phyloP scores from a whole-genome alignment of 2,797 vertebrate genomes.

The Acestrorhynchus altus region DNA sequence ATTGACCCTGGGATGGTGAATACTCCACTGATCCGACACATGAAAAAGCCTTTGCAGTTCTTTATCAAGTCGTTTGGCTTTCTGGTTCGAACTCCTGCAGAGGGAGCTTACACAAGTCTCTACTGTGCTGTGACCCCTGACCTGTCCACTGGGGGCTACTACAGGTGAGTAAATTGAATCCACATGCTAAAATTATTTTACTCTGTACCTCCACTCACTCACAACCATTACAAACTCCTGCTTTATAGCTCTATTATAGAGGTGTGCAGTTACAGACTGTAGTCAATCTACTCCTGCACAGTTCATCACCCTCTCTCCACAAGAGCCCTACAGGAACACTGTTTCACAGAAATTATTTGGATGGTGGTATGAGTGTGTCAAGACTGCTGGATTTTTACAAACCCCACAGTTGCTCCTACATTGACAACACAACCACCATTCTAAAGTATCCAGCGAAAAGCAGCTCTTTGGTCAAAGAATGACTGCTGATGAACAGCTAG shows the following conservation, averaged over 20 bases:
- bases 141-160: conserved; percentile 71
- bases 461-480: too few relatives aligned
- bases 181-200: neutral
- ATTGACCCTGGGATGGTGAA: conserved; percentile 74
- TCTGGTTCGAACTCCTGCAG: conserved; percentile 70
- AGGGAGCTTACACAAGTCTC: conserved; percentile 73
- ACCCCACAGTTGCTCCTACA: too few relatives aligned
- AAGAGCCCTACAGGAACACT: neutral
- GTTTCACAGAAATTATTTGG: neutral
- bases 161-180: conserved; percentile 68
- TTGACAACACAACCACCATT: too few relatives aligned
- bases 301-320: neutral
- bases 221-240: neutral
- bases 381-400: too few relatives aligned
- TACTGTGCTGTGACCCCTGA: conserved; percentile 73
- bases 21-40: conserved; percentile 68
- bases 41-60: conserved; percentile 59
- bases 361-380: too few relatives aligned
- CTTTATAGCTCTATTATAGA: too few relatives aligned
- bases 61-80: conserved; percentile 56
- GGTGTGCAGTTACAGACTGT: too few relatives aligned
- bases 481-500: too few relatives aligned
- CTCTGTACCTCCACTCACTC: neutral
- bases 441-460: too few relatives aligned
- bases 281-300: too few relatives aligned